These are phyloP conservation scores for Garra rufa DNA, from an alignment of 2,113 vertebrate species.

Conservation along the genomic window DNA sequence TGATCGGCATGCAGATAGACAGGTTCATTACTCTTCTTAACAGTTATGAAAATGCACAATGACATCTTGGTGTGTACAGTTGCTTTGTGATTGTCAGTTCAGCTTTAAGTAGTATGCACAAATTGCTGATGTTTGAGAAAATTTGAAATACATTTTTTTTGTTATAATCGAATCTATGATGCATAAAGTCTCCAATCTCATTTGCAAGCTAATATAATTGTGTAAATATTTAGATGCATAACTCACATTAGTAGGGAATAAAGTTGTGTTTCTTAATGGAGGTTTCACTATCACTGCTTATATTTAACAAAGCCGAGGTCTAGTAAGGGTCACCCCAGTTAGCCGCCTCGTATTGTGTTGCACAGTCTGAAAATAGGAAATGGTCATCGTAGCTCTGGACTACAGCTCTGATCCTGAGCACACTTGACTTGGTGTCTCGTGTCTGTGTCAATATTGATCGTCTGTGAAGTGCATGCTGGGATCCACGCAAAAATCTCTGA, in stretches of 20 bases:
- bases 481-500: neutral
- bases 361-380: neutral
- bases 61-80: neutral
- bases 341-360: neutral
- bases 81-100: neutral
- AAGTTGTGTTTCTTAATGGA: neutral
- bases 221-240: neutral
- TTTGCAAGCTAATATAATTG: no score
- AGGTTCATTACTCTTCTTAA: neutral
- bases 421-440: conserved; percentile 4
- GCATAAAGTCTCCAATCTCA: no score
- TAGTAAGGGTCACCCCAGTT: neutral
- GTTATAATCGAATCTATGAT: no score
- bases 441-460: conserved; percentile 52
- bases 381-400: neutral
- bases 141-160: no score
- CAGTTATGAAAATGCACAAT: neutral
- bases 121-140: no score
- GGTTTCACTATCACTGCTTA: neutral
- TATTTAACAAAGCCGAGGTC: neutral
- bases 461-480: conserved; percentile 27
- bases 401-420: conserved; percentile 22
- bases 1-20: conserved; percentile 21
- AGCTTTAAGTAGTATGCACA: no score
- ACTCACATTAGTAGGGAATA: neutral